Conservation (phyloP, 1,140 invertebrate genomes). For the Aethina tumida region DNA sequence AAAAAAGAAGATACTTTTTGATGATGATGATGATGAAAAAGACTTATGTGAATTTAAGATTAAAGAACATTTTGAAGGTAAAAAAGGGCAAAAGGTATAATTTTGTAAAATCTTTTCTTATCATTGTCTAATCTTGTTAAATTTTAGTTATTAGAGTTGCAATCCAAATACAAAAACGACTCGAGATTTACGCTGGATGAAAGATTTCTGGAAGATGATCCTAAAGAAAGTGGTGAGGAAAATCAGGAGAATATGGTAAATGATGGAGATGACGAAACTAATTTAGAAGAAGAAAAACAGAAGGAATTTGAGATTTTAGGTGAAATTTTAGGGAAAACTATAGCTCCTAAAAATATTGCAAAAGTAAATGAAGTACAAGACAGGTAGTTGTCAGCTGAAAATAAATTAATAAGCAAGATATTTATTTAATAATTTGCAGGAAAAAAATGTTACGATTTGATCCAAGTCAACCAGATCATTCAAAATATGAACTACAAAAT, state of each 20-base stretch:
- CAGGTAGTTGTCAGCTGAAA: neutral
- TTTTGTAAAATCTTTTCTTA: slow-evolving; percentile 9
- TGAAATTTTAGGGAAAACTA: slow-evolving; percentile 43
- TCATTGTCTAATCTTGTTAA: slow-evolving; percentile 9
- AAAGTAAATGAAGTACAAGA: neutral
- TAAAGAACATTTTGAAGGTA: slow-evolving; percentile 44
- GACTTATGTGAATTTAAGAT: slow-evolving; percentile 41
- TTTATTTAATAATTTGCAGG: slow-evolving; percentile 1
- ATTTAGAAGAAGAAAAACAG: slow-evolving; percentile 42
- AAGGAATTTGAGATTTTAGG: slow-evolving; percentile 48
- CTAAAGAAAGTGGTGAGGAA: slow-evolving; percentile 9
- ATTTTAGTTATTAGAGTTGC: slow-evolving; percentile 42
- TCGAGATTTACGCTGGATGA: slow-evolving; percentile 48
- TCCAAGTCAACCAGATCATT: slow-evolving; percentile 45
- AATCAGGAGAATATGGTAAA: too few relatives aligned
- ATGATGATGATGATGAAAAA: slow-evolving; percentile 35
- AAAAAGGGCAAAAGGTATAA: slow-evolving; percentile 43
- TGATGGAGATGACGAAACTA: slow-evolving; percentile 4
- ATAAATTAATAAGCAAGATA: slow-evolving; percentile 1
- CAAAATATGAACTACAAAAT: slow-evolving; percentile 32
- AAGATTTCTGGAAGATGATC: slow-evolving; percentile 42
- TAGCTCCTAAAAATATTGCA: too few relatives aligned
- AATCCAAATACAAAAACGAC: slow-evolving; percentile 47
- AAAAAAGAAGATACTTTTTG: slow-evolving; percentile 16
- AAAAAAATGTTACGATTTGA: slow-evolving; percentile 50